Conservation (phyloP, 23 tunicate species). For the Ciona savignyi region DNA sequence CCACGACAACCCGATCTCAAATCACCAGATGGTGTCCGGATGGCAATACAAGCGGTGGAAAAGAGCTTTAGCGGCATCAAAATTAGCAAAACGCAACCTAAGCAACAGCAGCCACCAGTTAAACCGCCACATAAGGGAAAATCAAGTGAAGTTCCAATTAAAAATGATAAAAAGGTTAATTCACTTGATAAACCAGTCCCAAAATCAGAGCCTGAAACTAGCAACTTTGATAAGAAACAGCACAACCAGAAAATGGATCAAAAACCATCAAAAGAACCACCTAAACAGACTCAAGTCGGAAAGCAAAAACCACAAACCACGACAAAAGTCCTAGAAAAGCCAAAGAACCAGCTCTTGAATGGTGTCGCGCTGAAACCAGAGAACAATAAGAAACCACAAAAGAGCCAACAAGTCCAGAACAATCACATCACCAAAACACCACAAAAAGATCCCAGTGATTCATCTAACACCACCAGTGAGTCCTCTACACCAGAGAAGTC, state of each 20-base stretch:
- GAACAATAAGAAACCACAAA: no score
- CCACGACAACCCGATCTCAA: neutral
- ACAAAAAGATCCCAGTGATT: no score
- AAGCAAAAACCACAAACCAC: neutral
- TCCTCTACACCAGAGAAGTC: constrained; percentile 24
- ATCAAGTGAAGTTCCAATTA: neutral
- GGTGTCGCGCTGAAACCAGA: neutral
- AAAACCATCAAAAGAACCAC: neutral
- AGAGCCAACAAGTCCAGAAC: no score
- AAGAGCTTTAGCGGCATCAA: neutral
- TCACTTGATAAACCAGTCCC: neutral
- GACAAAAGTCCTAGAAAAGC: neutral
- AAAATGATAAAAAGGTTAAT: neutral
- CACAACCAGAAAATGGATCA: neutral
- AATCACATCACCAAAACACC: no score
- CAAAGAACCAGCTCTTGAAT: neutral
- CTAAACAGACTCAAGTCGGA: neutral
- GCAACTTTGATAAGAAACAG: neutral
- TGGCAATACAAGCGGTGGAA: constrained; percentile 1
- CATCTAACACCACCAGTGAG: constrained; percentile 14
- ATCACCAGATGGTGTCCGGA: no score
- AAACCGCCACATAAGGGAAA: no score
- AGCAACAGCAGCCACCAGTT: neutral
- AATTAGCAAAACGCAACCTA: neutral
- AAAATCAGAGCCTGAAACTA: neutral